These are phyloP conservation scores for Mythimna loreyi DNA, from an alignment of 2,888 invertebrate genomes.

Conservation along the genomic window DNA sequence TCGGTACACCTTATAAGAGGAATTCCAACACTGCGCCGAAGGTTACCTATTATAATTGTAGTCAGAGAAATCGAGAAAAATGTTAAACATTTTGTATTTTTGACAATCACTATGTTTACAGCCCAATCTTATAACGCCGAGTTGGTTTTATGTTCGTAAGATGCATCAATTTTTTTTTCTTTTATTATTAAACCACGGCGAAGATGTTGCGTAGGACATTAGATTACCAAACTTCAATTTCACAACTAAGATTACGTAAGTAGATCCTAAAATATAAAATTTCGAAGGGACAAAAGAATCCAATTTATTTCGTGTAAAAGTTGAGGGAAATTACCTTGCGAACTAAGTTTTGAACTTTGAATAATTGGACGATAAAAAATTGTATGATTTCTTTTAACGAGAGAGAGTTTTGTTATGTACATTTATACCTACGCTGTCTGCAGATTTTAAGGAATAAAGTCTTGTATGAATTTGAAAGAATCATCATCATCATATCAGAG, in stretches of 20 bases:
- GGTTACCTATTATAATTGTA: too few relatives aligned
- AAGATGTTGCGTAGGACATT: slow-evolving; percentile 3
- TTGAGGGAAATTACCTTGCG: slow-evolving; percentile 54
- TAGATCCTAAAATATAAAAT: slow-evolving; percentile 30
- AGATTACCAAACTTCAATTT: slow-evolving; percentile 25
- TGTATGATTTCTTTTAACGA: slow-evolving; percentile 60
- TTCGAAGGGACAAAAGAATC: slow-evolving; percentile 41
- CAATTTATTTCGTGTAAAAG: slow-evolving; percentile 59
- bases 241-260: slow-evolving; percentile 27
- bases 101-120: too few relatives aligned
- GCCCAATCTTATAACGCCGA: too few relatives aligned
- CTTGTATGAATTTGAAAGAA: neutral
- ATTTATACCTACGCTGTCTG: neutral
- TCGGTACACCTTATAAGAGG: too few relatives aligned
- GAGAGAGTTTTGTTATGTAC: slow-evolving; percentile 14
- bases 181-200: neutral
- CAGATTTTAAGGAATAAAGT: neutral
- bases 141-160: neutral
- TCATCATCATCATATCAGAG: too few relatives aligned
- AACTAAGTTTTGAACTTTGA: slow-evolving; percentile 51
- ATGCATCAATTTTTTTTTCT: neutral
- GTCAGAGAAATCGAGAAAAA: too few relatives aligned
- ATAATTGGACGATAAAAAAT: slow-evolving; percentile 57
- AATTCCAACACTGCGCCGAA: too few relatives aligned
- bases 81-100: too few relatives aligned